phyloP scores from a whole-genome alignment of 2,113 vertebrate species.

The Phylloscopus trochilus region DNA sequence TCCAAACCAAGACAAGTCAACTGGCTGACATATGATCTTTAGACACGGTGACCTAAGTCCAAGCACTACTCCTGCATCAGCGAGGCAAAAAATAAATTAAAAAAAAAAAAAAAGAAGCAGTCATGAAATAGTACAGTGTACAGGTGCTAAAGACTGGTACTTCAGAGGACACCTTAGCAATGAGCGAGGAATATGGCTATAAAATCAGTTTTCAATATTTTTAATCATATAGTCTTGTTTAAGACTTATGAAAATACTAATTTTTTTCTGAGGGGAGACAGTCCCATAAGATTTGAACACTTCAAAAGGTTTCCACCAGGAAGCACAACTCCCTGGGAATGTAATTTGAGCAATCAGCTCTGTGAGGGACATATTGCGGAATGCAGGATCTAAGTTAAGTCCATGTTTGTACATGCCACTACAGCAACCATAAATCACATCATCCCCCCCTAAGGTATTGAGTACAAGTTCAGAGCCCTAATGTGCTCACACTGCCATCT shows the following conservation, averaged over 20 bases:
- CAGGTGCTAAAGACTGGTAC: background rate
- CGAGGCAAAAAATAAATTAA: background rate
- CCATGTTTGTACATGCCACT: conserved; percentile 1
- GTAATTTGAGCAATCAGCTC: background rate
- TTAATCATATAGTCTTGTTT: background rate
- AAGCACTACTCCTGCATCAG: background rate
- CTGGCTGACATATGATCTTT: background rate
- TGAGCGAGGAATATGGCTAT: background rate
- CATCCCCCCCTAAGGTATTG: background rate
- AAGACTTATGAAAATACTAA: background rate
- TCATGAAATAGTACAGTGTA: background rate
- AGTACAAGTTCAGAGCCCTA: background rate
- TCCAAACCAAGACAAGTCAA: background rate
- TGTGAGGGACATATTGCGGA: background rate
- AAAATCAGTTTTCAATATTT: background rate
- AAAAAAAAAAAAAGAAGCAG: background rate
- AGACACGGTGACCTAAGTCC: background rate
- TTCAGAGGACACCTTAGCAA: background rate
- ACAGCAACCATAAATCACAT: background rate
- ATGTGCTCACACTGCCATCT: background rate
- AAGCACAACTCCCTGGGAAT: background rate
- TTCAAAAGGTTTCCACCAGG: background rate
- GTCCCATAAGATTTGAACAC: background rate
- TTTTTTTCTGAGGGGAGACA: background rate
- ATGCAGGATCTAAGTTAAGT: background rate